These are phyloP conservation scores for Xenopus petersii DNA, from an alignment of 2,797 vertebrate species.

Conservation along the genomic window DNA sequence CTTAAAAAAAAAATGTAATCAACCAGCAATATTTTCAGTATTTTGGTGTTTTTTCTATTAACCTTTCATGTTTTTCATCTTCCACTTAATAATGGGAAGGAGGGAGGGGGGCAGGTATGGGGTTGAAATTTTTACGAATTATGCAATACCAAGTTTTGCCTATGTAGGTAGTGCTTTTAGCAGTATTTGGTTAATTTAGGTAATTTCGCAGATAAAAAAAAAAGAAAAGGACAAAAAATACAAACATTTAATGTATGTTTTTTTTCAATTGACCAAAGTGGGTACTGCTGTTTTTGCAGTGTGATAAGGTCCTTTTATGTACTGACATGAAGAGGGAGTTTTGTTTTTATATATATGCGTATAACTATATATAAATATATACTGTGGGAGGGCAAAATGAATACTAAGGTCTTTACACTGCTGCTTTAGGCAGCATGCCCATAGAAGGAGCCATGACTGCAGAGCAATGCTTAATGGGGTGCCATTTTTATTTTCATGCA, in stretches of 20 bases:
- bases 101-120: constrained; percentile 85
- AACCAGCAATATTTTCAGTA: constrained; percentile 94
- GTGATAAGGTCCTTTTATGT: constrained; percentile 92
- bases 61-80: constrained; percentile 93
- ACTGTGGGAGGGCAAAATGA: constrained; percentile 75
- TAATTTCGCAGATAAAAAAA: constrained; percentile 94
- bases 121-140: constrained; percentile 98
- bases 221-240: constrained; percentile 75
- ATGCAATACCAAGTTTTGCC: constrained; percentile 99
- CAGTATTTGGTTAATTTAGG: constrained; percentile 96
- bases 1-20: constrained; percentile 93
- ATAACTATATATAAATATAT: constrained; percentile 69
- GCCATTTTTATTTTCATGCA: constrained; percentile 57
- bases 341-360: constrained; percentile 62
- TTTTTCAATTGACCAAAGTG: constrained; percentile 97
- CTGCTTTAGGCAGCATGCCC: constrained; percentile 81
- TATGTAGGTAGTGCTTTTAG: constrained; percentile 99
- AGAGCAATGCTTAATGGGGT: constrained; percentile 88
- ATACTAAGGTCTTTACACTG: constrained; percentile 80
- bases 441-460: constrained; percentile 83
- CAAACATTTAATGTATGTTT: constrained; percentile 64
- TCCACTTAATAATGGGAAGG: constrained; percentile 93
- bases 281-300: constrained; percentile 98
- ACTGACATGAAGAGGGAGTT: constrained; percentile 80
- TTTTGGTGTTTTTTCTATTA: constrained; percentile 95